Conservation (phyloP, 2,797 vertebrate genomes). For the Naso thynnoides region DNA sequence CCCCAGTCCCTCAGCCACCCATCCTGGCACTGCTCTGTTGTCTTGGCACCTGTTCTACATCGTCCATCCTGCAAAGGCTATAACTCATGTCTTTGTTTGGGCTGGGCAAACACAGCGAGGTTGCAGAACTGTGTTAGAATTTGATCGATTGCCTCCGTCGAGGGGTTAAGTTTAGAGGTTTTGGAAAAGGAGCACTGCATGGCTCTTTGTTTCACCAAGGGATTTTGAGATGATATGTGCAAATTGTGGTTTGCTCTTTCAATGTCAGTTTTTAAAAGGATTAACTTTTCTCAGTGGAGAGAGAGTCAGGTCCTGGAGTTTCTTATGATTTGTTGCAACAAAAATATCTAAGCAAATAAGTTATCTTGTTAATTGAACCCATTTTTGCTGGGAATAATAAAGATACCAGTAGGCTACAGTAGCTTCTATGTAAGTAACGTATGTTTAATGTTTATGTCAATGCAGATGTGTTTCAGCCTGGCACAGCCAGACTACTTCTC, state of each 20-base stretch:
- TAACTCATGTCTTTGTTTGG: slow-evolving; percentile 75
- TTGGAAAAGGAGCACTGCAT: slow-evolving; percentile 1
- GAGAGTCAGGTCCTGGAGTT: not conserved
- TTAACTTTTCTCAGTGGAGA: not conserved
- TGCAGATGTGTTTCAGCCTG: too few species aligned
- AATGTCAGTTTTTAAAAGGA: not conserved
- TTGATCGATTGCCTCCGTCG: slow-evolving; percentile 34
- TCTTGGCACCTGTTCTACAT: slow-evolving; percentile 79
- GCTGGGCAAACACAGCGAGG: slow-evolving; percentile 38
- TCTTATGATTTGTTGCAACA: not conserved
- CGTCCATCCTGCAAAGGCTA: slow-evolving; percentile 68
- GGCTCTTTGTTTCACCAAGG: slow-evolving; percentile 7
- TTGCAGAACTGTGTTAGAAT: slow-evolving; percentile 34
- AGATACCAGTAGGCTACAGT: not conserved
- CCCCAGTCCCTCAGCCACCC: slow-evolving; percentile 52
- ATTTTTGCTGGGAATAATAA: not conserved
- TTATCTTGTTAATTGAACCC: not conserved
- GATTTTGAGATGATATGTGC: not conserved
- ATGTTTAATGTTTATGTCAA: too few species aligned
- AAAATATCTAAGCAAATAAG: not conserved
- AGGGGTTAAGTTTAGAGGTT: slow-evolving; percentile 39
- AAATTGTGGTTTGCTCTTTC: slow-evolving; percentile 3
- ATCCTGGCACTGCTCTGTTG: slow-evolving; percentile 66
- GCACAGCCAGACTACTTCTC: too few species aligned
- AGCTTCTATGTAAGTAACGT: not conserved